Evolutionary conservation across 2,888 invertebrate genomes (phyloP), one percentile per base, ranked within the genome.

Genomic region (Leptopilina syphax): DNA sequence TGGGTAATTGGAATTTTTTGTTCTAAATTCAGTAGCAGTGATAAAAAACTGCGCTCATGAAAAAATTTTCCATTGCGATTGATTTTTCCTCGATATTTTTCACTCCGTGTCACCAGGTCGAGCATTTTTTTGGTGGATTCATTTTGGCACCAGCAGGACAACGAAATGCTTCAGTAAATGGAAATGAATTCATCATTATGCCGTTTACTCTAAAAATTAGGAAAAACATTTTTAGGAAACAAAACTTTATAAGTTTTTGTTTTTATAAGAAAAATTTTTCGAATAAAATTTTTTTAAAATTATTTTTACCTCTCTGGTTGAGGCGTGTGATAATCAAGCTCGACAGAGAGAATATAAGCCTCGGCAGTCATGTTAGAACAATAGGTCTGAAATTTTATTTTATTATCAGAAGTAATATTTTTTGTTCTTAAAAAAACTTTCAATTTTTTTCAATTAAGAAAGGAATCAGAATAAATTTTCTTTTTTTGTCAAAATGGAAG

Each of bases 241-340:
- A 44, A 47, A 24, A 18, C 18, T 18, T n/a, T n/a, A 5, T 0
- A 57, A 57, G 3, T 57, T 34, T 34, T 34, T 34, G 34, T 4
- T 3, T 34, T 3, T 34, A 34, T 3, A 34, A 34, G 34, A 34
- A 34, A 34, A 34, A 2, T 2, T 34, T 34, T 34, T 3, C 34
- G 4, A 44, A 44, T 44, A 44, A 7, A 7, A 8, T 8, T 44
- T 57, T 13, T 57, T 57, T 57, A 7, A 44, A 34, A 47, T 77
- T 13, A 34, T 10, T 54, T 57, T 66, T 85, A 93, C 93, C 93
- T 92, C 87, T 93, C 93, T 60, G 93, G 93, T 82, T 93, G 92
- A 60, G 93, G 93, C 60, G 93, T 92, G 84, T 93, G 93, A 84
- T 93, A 93, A 86, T 93, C 93, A 83, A 93, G 91, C 87, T 93